Evolutionary conservation across 2,113 vertebrate genomes (phyloP), one percentile per base, ranked within the genome.

Genomic region (Leuciscus idus): DNA sequence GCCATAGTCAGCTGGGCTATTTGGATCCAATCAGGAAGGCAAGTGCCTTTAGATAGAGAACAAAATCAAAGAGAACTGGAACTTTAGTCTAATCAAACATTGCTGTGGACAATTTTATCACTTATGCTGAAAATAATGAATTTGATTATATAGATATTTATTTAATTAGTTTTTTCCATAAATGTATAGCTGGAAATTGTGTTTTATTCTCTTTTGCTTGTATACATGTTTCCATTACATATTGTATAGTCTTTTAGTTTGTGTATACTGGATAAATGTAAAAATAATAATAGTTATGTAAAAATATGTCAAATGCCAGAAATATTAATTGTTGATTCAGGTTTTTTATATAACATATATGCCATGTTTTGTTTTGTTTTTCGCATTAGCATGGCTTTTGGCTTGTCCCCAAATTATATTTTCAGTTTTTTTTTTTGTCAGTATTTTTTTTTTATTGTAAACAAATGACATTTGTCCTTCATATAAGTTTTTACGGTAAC

Each of bases 381-480:
- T 84, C 6, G 39, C 6, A 48, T 12, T 70, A 52, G 28, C 28
- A 72, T 52, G 2, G 2, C 11, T 36, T 43, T 80, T 84, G 19
- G 26, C 4, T 86, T 48, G n/a, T 68, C 70, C 91, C 66, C 12
- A 59, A 64, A 46, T 91, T 92, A 91, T 92, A 87, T 92, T 89
- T 74, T 83, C 64, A 88, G 4, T 36, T 46, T n/a, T n/a, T 21
- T 19, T 50, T n/a, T n/a, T n/a, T 77, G 86, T 19, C 48, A 74
- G 74, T 30, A 72, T 73, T 64, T 36, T 43, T 43, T 52, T 30
- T 50, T 21, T 12, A 26, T 61, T 36, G 26, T 83, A 84, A 75
- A 77, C 59, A 46, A 79, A 64, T 85, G n/a, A 73, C 5, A 36
- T 74, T 28, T 43, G 50, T 52, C 43, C 4, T 55, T 5, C 15